These are phyloP conservation scores for Paratrypauchen microcephalus DNA, from an alignment of 2,797 vertebrate species.

Conservation along the genomic window DNA sequence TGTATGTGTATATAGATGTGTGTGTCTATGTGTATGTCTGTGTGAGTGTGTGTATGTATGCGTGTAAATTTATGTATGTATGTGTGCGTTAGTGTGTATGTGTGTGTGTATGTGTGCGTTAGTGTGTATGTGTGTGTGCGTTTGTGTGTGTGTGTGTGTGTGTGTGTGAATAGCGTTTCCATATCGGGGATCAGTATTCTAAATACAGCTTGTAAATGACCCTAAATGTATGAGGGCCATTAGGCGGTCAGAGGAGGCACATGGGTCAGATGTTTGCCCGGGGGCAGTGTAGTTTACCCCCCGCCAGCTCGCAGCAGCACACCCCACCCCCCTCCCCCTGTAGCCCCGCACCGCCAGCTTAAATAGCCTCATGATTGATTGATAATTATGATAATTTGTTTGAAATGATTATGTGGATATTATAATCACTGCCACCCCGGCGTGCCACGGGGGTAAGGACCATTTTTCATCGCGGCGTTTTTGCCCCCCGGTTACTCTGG, in stretches of 20 bases:
- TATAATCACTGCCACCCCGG: slow-evolving; percentile 79
- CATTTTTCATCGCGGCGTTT: slow-evolving; percentile 67
- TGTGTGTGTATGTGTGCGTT: too few species aligned
- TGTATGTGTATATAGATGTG: slow-evolving; percentile 6
- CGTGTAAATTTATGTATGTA: background rate
- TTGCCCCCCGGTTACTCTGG: slow-evolving; percentile 73
- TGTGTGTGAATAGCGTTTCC: slow-evolving; percentile 35
- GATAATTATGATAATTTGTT: slow-evolving; percentile 97
- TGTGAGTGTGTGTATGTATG: background rate
- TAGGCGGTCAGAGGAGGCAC: slow-evolving; percentile 79
- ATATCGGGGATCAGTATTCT: slow-evolving; percentile 69
- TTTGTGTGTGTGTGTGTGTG: slow-evolving; percentile 24
- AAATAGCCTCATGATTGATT: slow-evolving; percentile 87
- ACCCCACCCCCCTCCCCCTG: slow-evolving; percentile 24
- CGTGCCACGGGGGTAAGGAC: slow-evolving; percentile 61
- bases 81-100: too few species aligned
- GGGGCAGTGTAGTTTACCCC: slow-evolving; percentile 71
- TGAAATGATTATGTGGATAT: slow-evolving; percentile 93
- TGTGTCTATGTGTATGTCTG: too few species aligned
- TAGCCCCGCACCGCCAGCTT: slow-evolving; percentile 58
- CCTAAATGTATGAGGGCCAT: slow-evolving; percentile 86
- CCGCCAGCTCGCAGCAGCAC: slow-evolving; percentile 30
- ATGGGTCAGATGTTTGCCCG: slow-evolving; percentile 85
- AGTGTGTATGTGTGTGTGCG: too few species aligned
- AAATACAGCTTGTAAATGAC: slow-evolving; percentile 71